Percentiles rank a stretch among this genome's conserved stretches.
Conservation (phyloP, 1,140 invertebrate species). For the Drosophila orosa region DNA sequence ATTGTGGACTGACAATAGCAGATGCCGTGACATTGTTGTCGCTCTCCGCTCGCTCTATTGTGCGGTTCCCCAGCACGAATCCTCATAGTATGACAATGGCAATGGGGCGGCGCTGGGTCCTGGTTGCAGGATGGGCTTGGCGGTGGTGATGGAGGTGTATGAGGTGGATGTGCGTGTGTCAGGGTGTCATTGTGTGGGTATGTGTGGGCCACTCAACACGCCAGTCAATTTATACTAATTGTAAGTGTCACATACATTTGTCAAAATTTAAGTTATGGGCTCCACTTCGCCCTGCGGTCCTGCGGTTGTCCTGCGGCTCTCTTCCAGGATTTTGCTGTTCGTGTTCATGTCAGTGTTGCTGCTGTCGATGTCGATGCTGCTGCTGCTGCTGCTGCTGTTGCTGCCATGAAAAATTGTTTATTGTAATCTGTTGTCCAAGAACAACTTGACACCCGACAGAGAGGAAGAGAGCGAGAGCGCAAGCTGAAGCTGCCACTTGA, state of each 20-base stretch:
- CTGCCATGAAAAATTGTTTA: conserved; percentile 77
- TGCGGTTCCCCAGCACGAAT: conserved; percentile 60
- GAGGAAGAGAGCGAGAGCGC: not conserved
- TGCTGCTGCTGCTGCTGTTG: conserved; percentile 21
- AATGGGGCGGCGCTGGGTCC: conserved; percentile 18
- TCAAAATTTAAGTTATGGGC: conserved; percentile 81
- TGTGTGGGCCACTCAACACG: conserved; percentile 76
- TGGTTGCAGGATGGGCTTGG: not conserved
- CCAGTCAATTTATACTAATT: conserved; percentile 82
- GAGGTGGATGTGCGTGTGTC: conserved; percentile 28
- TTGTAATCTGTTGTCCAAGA: conserved; percentile 73
- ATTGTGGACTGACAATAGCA: conserved; percentile 80
- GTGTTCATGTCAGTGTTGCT: conserved; percentile 26
- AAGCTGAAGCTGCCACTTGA: not conserved
- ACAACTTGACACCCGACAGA: conserved; percentile 57
- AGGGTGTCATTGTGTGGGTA: conserved; percentile 32
- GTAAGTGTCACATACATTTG: conserved; percentile 82
- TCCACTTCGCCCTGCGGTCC: conserved; percentile 40
- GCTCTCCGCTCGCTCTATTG: conserved; percentile 72
- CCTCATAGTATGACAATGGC: conserved; percentile 52
- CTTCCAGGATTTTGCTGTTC: conserved; percentile 28
- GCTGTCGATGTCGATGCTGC: conserved; percentile 14
- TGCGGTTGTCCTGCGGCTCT: conserved; percentile 61
- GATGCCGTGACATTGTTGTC: conserved; percentile 81
- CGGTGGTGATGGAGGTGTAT: not conserved